These are phyloP conservation scores for Acanthisitta chloris DNA, from an alignment of 2,113 vertebrate genomes.

Conservation along the genomic window DNA sequence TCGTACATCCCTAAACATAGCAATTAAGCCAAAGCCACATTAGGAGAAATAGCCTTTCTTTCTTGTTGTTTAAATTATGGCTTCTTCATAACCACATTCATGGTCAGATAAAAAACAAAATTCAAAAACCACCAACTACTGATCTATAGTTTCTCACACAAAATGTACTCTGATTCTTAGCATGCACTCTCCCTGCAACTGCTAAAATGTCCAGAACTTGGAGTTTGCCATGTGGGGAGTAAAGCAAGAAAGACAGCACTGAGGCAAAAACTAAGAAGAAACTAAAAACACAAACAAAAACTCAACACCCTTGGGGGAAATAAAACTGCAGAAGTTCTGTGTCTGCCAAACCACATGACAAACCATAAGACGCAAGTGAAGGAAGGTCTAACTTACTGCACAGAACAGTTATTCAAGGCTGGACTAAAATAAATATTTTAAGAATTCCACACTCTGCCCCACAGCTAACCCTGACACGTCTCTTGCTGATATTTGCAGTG, in stretches of 20 bases:
- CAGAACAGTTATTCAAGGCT: conserved; percentile 55
- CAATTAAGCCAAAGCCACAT: conserved; percentile 46
- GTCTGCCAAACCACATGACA: conserved; percentile 62
- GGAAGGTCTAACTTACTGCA: conserved; percentile 29
- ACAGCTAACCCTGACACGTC: conserved; percentile 24
- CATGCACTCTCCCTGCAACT: not conserved
- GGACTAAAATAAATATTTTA: conserved; percentile 32
- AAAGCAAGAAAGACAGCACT: conserved; percentile 40
- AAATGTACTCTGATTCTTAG: conserved; percentile 1
- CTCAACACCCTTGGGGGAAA: not conserved
- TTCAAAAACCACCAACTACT: not conserved
- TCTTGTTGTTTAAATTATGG: not conserved
- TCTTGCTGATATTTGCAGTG: not conserved
- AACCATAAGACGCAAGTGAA: conserved; percentile 32
- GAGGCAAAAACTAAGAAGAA: conserved; percentile 46
- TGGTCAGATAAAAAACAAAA: not conserved
- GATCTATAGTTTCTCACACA: not conserved
- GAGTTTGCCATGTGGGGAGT: conserved; percentile 61
- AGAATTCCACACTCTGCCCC: conserved; percentile 15
- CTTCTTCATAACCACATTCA: not conserved
- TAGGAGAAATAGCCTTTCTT: not conserved
- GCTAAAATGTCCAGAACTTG: conserved; percentile 13
- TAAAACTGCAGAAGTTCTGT: not conserved
- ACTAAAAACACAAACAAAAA: conserved; percentile 33
- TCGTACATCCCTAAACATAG: conserved; percentile 88